Base-by-base conservation (phyloP, 1,140 invertebrate species). In the Caligus rogercresseyi region DNA sequence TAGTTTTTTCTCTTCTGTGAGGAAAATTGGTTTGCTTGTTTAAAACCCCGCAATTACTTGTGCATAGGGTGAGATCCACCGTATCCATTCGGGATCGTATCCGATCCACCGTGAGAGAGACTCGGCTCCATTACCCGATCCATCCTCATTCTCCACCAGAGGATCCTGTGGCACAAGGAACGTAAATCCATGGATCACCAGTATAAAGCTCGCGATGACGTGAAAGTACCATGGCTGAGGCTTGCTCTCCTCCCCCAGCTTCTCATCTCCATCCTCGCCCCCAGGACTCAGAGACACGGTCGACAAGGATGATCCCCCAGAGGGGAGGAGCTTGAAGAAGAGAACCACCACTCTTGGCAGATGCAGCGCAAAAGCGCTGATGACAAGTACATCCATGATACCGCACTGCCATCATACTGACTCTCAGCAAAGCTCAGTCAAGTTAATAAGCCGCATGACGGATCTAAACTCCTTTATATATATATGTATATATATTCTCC, bases 141-240 rank as follows among this genome's bases (percentile, higher is more conserved):
- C 31, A 43, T 43, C 31, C n/a, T 43, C 31, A 43, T 43, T 43
- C 31, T 43, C 31, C 7, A 43, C 31, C 31, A 43, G n/a, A 21
- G 57, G 26, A 19, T 31, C 26, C n/a, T 60, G 57, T 31, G 57
- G 57, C 18, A 60, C 57, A 21, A 60, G 25, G 57, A 60, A 60
- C 1, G 57, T 60, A n/a, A 60, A 43, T 13, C 57, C 57, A 25
- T 60, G 57, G 16, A 60, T 31, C 14, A 60, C 57, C 3, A 60
- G 57, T 31, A 60, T 60, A 16, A 60, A 25, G 26, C 24, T 26
- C 1, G 57, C 57, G 16, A 60, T 25, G 20, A 60, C 57, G 24
- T 60, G 57, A 43, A 60, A 60, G n/a, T 60, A 60, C 57, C 57
- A 60, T 2, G 57, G 57, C 25, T 60, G 57, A n/a, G 57, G 23